phyloP scores from a whole-genome alignment of 2,888 invertebrate species.

The Pediacus dermestoides region DNA sequence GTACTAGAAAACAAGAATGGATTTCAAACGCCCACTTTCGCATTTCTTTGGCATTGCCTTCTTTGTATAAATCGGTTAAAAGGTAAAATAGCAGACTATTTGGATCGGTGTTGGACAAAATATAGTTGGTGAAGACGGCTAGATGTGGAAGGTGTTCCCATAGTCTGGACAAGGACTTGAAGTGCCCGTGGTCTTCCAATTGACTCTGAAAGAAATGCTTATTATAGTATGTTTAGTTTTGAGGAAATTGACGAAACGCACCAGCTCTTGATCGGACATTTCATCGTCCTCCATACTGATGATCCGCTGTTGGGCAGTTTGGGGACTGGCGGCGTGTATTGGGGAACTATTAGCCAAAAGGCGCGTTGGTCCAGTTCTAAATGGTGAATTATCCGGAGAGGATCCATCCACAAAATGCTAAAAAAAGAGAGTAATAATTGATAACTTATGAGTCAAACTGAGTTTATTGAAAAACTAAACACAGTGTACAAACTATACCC shows the following conservation, averaged over 20 bases:
- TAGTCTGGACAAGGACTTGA: slow-evolving; percentile 77
- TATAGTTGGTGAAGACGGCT: slow-evolving; percentile 91
- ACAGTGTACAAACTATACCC: too few relatives aligned
- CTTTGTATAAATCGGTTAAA: slow-evolving; percentile 86
- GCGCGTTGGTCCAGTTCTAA: slow-evolving; percentile 32
- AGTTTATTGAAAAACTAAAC: too few relatives aligned
- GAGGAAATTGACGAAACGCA: slow-evolving; percentile 45
- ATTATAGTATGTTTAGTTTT: too few relatives aligned
- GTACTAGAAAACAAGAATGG: slow-evolving; percentile 92
- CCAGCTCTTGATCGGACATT: slow-evolving; percentile 80
- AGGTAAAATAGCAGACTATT: slow-evolving; percentile 71
- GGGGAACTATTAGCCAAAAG: slow-evolving; percentile 43
- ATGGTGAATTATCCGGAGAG: slow-evolving; percentile 45
- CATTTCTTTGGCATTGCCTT: slow-evolving; percentile 84
- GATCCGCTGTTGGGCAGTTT: slow-evolving; percentile 68
- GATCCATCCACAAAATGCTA: slow-evolving; percentile 43
- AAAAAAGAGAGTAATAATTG: too few relatives aligned
- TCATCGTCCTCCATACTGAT: slow-evolving; percentile 97
- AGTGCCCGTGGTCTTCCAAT: slow-evolving; percentile 82
- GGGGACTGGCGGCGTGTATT: slow-evolving; percentile 47
- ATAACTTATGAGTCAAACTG: too few relatives aligned
- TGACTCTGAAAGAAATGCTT: slow-evolving; percentile 56
- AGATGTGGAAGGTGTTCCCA: slow-evolving; percentile 86
- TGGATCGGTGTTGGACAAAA: slow-evolving; percentile 70
- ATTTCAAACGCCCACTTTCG: slow-evolving; percentile 99